Base-by-base conservation (phyloP, 2,797 vertebrate species). In the Pseudochaenichthys georgianus region DNA sequence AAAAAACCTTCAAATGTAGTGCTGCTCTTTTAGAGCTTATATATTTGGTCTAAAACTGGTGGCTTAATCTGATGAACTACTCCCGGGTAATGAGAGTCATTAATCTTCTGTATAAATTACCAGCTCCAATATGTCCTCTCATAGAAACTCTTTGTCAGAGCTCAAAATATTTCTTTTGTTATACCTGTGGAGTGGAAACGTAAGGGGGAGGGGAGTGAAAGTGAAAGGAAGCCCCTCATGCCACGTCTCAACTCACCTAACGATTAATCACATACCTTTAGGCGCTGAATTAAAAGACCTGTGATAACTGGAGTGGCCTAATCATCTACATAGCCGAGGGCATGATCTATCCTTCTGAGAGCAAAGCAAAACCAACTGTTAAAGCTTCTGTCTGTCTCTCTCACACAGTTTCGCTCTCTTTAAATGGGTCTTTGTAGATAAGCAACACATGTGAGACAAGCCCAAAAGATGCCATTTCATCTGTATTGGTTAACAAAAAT, bases 211-310 rank as follows among this genome's bases (percentile, higher is more conserved):
- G 89, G 85, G 67, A 73, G 72, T 3, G 75, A 73, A 71, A 75
- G 84, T 46, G 58, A 81, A 81, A 75, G 67, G 85, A 83, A 88
- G 77, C 82, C 83, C 34, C 78, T 69, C 61, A 55, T 50, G 52
- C 85, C 79, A 72, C 75, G 77, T 88, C 87, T 93, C 89, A 91
- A 90, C 93, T 92, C 92, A 94, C 90, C 90, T 85, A 93, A 90
- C 87, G 88, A 94, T 94, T 94, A 94, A 94, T 94, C 92, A 90
- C 78, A 87, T 80, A 92, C 90, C 95, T 94, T 89, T 77, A 91
- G 93, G 94, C 88, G 1, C 73, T 84, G 87, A 94, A 92, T 93
- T 94, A 94, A 91, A 38, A 90, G 91, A 91, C 89, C 84, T 91
- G 86, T 88, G 91, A 92, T 94, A 93, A 88, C 88, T 88, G 87